Evolutionary conservation across 1,140 invertebrate species (phyloP).

Genomic region (Stegodyphus dumicola): DNA sequence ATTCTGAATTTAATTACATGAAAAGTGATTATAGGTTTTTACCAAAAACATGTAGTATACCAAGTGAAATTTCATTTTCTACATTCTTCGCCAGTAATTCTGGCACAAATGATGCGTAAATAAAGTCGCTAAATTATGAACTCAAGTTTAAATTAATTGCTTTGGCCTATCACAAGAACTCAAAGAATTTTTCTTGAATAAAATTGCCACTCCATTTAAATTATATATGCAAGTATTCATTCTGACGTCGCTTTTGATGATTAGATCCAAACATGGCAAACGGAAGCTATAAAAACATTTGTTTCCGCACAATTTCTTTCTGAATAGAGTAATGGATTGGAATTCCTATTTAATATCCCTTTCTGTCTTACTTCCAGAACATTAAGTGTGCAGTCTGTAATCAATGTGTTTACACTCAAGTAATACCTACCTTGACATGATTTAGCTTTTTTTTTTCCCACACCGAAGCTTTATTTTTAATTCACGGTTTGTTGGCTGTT

Average conservation of each 20-base stretch:
- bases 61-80: no score
- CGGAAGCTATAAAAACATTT: conserved; percentile 42
- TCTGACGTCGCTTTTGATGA: conserved; percentile 44
- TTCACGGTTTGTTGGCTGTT: neutral
- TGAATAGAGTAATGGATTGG: conserved; percentile 47
- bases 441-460: conserved; percentile 5
- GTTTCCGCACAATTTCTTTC: conserved; percentile 45
- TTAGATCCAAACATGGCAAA: conserved; percentile 31
- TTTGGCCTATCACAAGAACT: no score
- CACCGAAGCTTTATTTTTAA: neutral
- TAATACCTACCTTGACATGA: conserved; percentile 24
- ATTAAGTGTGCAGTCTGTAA: conserved; percentile 48
- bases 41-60: no score
- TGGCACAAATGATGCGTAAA: no score
- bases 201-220: neutral
- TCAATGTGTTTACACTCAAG: conserved; percentile 45
- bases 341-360: conserved; percentile 57
- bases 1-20: no score
- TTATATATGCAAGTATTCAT: neutral
- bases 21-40: no score
- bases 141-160: no score
- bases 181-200: no score
- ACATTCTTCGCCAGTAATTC: no score
- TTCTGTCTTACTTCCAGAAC: conserved; percentile 57
- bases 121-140: no score